A percentile compares a stretch with the other conserved stretches of the same genome.
phyloP scores from a whole-genome alignment of 2,888 invertebrate species.

The Cylindroiulus punctatus region DNA sequence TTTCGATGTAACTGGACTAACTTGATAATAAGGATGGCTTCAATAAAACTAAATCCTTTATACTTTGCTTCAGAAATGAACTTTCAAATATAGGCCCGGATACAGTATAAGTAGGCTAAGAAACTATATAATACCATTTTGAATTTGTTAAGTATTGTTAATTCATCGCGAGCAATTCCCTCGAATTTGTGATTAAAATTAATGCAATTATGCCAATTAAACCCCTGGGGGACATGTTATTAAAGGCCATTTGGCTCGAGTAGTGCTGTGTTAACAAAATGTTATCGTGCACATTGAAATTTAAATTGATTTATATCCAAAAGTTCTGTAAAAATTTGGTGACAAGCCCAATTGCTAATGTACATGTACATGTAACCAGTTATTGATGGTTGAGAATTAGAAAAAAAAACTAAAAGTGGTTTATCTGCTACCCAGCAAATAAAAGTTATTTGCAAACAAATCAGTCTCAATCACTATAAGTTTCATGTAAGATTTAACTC shows the following conservation, averaged over 20 bases:
- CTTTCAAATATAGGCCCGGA: not conserved
- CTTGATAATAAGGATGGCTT: conserved; percentile 2
- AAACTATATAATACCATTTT: not conserved
- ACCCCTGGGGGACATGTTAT: conserved; percentile 8
- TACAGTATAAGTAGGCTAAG: conserved; percentile 32
- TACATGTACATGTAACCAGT: not conserved
- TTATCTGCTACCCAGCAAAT: too few species aligned
- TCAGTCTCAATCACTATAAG: too few species aligned
- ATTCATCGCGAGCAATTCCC: conserved; percentile 18
- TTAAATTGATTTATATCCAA: conserved; percentile 7
- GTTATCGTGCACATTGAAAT: not conserved
- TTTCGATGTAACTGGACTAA: not conserved
- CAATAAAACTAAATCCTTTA: conserved; percentile 39
- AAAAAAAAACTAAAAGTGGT: too few species aligned
- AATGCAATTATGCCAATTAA: conserved; percentile 42
- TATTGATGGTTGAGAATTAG: not conserved
- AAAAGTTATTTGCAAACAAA: too few species aligned
- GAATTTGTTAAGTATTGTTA: conserved; percentile 34
- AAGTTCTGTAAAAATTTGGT: not conserved
- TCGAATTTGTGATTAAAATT: not conserved
- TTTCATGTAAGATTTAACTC: too few species aligned
- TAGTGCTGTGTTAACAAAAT: not conserved
- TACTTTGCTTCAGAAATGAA: not conserved
- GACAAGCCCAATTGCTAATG: not conserved
- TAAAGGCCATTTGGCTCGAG: not conserved